Evolutionary conservation across 2,797 vertebrate genomes (phyloP).

Genomic region (Cirrhinus molitorella): DNA sequence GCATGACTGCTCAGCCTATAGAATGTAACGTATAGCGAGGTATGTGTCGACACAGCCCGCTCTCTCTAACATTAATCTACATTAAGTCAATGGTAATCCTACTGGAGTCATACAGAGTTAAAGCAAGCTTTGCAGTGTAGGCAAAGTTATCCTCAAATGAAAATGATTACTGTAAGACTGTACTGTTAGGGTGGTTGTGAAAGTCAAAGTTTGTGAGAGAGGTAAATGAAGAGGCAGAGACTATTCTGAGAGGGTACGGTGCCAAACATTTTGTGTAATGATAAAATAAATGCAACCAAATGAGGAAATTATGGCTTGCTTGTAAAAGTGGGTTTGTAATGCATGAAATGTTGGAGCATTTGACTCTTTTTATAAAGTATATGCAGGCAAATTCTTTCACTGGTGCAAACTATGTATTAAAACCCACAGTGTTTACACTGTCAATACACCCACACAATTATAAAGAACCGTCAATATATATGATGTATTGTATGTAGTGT

Average conservation of each 20-base stretch:
- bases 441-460: background rate
- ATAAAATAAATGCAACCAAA: slow-evolving; percentile 41
- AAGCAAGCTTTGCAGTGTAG: slow-evolving; percentile 41
- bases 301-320: slow-evolving; percentile 4
- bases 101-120: slow-evolving; percentile 38
- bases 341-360: background rate
- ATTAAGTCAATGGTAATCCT: slow-evolving; percentile 53
- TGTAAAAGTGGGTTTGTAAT: slow-evolving; percentile 3
- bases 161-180: slow-evolving; percentile 16
- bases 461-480: background rate
- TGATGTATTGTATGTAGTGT: background rate
- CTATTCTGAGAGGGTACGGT: background rate
- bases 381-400: background rate
- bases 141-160: slow-evolving; percentile 39
- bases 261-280: slow-evolving; percentile 17
- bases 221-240: background rate
- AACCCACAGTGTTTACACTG: background rate
- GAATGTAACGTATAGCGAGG: slow-evolving; percentile 45
- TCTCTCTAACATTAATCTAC: slow-evolving; percentile 50
- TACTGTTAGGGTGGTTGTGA: background rate
- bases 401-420: background rate
- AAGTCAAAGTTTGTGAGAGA: slow-evolving; percentile 10
- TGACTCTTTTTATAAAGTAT: background rate
- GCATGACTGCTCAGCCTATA: slow-evolving; percentile 51
- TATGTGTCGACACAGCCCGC: slow-evolving; percentile 23